A percentile compares a stretch with the other conserved stretches of the same genome.
Conservation (phyloP, 2,888 invertebrate species). For the Meteorus cinctellus region DNA sequence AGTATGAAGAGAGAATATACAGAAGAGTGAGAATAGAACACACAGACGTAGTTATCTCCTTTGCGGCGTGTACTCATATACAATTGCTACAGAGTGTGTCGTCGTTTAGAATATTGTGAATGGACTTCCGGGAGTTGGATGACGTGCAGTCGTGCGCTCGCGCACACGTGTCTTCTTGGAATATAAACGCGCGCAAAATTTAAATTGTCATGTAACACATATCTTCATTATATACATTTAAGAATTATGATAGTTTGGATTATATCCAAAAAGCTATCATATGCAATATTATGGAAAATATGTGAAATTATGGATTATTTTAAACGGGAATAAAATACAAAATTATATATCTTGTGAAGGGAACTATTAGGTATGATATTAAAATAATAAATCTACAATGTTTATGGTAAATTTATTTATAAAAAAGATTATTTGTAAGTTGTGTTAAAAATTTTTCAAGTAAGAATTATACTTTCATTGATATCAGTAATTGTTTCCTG, state of each 20-base stretch:
- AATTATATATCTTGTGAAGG: background rate
- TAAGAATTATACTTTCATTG: background rate
- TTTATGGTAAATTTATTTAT: background rate
- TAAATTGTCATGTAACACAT: conserved; percentile 37
- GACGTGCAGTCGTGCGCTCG: background rate
- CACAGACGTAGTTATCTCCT: background rate
- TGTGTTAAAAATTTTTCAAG: background rate
- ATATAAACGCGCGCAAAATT: conserved; percentile 23
- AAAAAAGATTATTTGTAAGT: background rate
- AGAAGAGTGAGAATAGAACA: conserved; percentile 27
- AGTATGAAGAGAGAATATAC: background rate
- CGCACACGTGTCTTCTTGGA: conserved; percentile 10
- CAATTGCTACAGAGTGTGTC: background rate
- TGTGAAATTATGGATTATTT: too few relatives aligned
- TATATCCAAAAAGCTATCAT: conserved; percentile 9
- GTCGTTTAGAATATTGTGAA: conserved; percentile 35
- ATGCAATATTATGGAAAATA: too few relatives aligned
- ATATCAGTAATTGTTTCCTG: conserved; percentile 1
- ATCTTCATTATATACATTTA: conserved; percentile 32
- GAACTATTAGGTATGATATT: background rate
- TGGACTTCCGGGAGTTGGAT: conserved; percentile 30
- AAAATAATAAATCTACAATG: background rate
- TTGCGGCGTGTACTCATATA: background rate
- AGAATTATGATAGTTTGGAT: conserved; percentile 17
- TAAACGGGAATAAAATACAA: too few relatives aligned